phyloP scores from a whole-genome alignment of 2,113 vertebrate species.

The Dendropsophus ebraccatus region DNA sequence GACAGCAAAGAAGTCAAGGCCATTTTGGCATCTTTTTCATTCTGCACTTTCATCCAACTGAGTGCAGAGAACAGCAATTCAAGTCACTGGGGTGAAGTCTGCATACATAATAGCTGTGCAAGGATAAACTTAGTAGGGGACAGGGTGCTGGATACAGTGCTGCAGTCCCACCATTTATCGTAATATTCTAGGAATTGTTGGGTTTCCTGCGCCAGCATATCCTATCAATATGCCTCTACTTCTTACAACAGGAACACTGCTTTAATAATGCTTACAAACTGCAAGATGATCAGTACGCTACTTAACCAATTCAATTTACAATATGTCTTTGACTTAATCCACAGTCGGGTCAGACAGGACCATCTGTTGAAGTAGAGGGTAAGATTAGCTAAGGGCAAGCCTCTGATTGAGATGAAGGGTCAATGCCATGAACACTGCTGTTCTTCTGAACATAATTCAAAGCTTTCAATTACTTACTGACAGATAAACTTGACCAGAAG shows the following conservation, averaged over 20 bases:
- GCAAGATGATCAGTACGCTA: background rate
- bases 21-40: no score
- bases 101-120: background rate
- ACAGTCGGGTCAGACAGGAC: background rate
- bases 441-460: slow-evolving; percentile 13
- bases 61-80: background rate
- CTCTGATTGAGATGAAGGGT: slow-evolving; percentile 21
- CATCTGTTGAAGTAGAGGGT: background rate
- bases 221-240: background rate
- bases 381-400: slow-evolving; percentile 18
- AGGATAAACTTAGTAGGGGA: background rate
- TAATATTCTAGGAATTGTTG: background rate
- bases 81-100: background rate
- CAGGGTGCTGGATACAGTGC: background rate
- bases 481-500: background rate
- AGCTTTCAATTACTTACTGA: slow-evolving; percentile 16
- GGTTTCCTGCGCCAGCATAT: background rate
- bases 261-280: background rate
- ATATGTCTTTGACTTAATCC: background rate
- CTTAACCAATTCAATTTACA: background rate
- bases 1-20: no score
- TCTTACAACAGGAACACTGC: background rate
- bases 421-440: slow-evolving; percentile 12
- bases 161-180: background rate
- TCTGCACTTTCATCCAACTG: background rate